Evolutionary conservation across 2,888 invertebrate genomes (phyloP), one percentile per base, ranked within the genome.

Genomic region (Glaucopsyche alexis): DNA sequence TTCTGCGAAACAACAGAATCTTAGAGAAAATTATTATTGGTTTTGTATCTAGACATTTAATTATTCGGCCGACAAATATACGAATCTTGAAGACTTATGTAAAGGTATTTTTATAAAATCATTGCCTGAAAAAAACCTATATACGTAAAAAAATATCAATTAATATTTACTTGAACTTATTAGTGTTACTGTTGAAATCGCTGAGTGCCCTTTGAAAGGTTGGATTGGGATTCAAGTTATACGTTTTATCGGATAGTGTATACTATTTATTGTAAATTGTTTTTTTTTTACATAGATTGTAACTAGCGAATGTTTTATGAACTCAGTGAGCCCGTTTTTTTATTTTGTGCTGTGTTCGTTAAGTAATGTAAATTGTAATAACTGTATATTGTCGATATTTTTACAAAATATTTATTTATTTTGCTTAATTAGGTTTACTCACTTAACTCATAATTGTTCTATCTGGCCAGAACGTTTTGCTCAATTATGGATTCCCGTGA

Each of bases 261-360:
- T 88, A 88, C 87, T 91, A 89, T 87, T 88, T 81, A 81, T 80
- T 91, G 91, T 91, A 92, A 87, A 91, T 90, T 90, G 85, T 85
- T 84, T 83, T 84, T 69, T 84, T 89, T 85, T 87, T 87, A 86
- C 85, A 87, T 90, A 90, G 88, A 85, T 81, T 87, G 83, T 90
- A 89, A 87, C 84, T 89, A 89, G 89, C 85, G 81, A 89, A 89
- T 86, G 86, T 88, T 87, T 87, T 87, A 84, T 72, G 85, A 85
- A 87, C 82, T 86, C 87, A 87, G 84, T 87, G 89, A 89, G 87
- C 87, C 84, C 86, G 87, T 29, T 88, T 88, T 82, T 83, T 85
- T 85, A 83, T 88, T 72, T 92, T 91, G 93, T 91, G 93, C 93
- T 92, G 93, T 92, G 93, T 92, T 92, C 88, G 90, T 91, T 91